phyloP scores from a whole-genome alignment of 2,797 vertebrate species.

The Botia almorhae region DNA sequence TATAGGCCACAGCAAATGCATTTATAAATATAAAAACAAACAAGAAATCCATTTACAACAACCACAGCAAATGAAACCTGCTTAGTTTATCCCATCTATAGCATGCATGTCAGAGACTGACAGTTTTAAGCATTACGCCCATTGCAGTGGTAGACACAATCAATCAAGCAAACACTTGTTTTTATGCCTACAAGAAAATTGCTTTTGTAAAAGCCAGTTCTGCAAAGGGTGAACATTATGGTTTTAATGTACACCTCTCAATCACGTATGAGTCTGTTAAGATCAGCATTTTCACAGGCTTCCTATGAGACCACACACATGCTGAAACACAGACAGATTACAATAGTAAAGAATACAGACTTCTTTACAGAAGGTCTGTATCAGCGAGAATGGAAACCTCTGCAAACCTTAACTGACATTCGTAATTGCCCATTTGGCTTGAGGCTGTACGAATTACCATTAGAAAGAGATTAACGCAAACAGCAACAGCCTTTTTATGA shows the following conservation, averaged over 20 bases:
- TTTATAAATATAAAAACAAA: not conserved
- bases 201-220: constrained; percentile 41
- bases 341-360: constrained; percentile 32
- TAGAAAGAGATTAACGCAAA: constrained; percentile 42
- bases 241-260: constrained; percentile 40
- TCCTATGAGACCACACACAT: constrained; percentile 8
- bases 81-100: not conserved
- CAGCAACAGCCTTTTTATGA: constrained; percentile 37
- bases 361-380: constrained; percentile 32
- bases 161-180: constrained; percentile 36
- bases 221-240: constrained; percentile 37
- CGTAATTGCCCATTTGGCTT: constrained; percentile 41
- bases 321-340: constrained; percentile 33
- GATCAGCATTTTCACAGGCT: constrained; percentile 49
- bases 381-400: constrained; percentile 49
- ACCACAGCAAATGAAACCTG: not conserved
- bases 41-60: not conserved
- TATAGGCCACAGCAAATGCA: not conserved
- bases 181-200: constrained; percentile 42
- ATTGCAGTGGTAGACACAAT: constrained; percentile 24
- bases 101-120: not conserved
- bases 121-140: constrained; percentile 6
- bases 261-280: constrained; percentile 34
- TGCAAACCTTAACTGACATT: constrained; percentile 44
- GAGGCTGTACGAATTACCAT: constrained; percentile 41